phyloP scores from a whole-genome alignment of 2,797 vertebrate genomes.

The Thunnus albacares region DNA sequence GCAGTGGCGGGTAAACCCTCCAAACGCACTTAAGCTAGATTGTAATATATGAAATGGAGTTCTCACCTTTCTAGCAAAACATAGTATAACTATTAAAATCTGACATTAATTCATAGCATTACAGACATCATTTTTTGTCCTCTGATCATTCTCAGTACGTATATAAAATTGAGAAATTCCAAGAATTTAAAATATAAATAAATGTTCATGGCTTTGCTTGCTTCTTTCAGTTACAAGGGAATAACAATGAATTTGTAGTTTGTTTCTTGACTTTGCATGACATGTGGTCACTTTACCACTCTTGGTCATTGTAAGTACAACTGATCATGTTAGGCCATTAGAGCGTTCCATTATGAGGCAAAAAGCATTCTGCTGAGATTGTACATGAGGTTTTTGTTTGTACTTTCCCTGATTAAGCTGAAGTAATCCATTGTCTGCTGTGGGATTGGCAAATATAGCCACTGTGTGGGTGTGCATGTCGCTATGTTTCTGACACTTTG shows the following conservation, averaged over 20 bases:
- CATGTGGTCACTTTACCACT: neutral
- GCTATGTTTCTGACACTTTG: conserved; percentile 68
- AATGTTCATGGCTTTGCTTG: neutral
- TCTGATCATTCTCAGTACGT: neutral
- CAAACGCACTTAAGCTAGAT: conserved; percentile 41
- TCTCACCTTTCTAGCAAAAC: conserved; percentile 15
- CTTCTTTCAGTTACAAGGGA: neutral
- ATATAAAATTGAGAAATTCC: neutral
- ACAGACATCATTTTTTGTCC: neutral
- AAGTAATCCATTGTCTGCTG: conserved; percentile 73
- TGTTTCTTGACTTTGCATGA: neutral
- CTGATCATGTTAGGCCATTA: neutral
- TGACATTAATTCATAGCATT: neutral
- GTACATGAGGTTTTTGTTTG: conserved; percentile 43
- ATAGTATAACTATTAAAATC: neutral
- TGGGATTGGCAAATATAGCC: conserved; percentile 59
- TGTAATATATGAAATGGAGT: conserved; percentile 50
- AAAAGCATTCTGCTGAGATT: conserved; percentile 43
- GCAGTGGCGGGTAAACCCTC: conserved; percentile 33
- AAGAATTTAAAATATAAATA: neutral
- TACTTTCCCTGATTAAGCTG: conserved; percentile 70
- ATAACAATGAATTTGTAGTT: neutral
- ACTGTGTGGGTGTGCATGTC: conserved; percentile 56
- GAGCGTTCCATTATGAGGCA: conserved; percentile 33
- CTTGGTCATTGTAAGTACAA: neutral